These are phyloP conservation scores for Xylota segnis DNA, from an alignment of 2,888 invertebrate genomes.

Conservation along the genomic window DNA sequence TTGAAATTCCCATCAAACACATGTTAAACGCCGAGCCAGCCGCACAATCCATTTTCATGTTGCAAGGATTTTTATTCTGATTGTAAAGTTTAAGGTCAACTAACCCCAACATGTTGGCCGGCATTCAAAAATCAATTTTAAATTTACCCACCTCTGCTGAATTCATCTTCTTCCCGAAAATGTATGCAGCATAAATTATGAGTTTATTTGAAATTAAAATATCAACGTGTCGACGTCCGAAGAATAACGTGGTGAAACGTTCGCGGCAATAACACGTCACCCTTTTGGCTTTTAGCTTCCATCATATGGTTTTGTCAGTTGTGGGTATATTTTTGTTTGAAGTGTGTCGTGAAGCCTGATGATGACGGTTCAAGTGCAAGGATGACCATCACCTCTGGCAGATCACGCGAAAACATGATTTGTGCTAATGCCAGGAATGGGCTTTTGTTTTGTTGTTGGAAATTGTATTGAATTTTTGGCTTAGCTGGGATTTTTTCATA, in stretches of 20 bases:
- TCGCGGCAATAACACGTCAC: constrained; percentile 46
- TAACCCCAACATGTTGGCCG: constrained; percentile 59
- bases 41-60: constrained; percentile 6
- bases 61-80: constrained; percentile 51
- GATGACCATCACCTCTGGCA: constrained; percentile 40
- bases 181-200: constrained; percentile 35
- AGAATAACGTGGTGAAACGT: constrained; percentile 30
- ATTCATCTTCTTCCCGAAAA: constrained; percentile 4
- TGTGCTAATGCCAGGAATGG: constrained; percentile 21
- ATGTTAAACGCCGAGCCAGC: neutral
- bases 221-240: constrained; percentile 27
- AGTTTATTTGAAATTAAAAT: constrained; percentile 38
- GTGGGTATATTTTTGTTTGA: neutral
- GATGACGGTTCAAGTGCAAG: constrained; percentile 60
- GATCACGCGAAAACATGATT: constrained; percentile 46
- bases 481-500: neutral
- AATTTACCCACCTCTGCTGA: constrained; percentile 1
- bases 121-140: constrained; percentile 66
- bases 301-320: constrained; percentile 28
- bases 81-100: constrained; percentile 80
- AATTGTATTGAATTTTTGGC: constrained; percentile 17
- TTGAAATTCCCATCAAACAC: constrained; percentile 12
- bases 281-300: constrained; percentile 40
- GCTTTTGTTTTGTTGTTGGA: constrained; percentile 52
- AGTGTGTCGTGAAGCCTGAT: constrained; percentile 31